phyloP scores from a whole-genome alignment of 2,888 invertebrate species.

The Pandemis heparana region DNA sequence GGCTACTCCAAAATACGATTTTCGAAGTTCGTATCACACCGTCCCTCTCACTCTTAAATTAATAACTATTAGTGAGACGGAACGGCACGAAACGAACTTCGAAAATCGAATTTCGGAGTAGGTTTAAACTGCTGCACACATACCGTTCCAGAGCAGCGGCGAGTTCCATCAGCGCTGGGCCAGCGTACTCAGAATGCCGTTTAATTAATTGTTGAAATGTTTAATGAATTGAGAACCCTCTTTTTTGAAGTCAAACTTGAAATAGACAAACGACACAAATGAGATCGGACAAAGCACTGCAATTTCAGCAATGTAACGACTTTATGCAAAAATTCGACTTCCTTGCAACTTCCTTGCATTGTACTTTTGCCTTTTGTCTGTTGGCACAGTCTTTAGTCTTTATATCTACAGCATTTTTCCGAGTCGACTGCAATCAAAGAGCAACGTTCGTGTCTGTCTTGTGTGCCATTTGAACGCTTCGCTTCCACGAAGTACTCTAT shows the following conservation, averaged over 20 bases:
- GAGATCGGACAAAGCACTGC: neutral
- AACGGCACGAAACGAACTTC: too few relatives aligned
- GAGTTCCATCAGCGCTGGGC: too few relatives aligned
- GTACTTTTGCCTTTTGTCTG: neutral
- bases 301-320: neutral
- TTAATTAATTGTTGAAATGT: too few relatives aligned
- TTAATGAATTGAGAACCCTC: too few relatives aligned
- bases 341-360: neutral
- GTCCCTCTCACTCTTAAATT: too few relatives aligned
- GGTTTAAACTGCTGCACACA: too few relatives aligned
- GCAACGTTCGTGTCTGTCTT: neutral
- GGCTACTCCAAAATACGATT: too few relatives aligned
- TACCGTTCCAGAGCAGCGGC: too few relatives aligned
- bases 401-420: neutral
- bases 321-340: neutral
- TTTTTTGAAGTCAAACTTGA: neutral
- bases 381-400: neutral
- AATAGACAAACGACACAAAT: neutral
- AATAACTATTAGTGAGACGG: too few relatives aligned
- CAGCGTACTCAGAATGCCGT: too few relatives aligned
- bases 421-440: conserved; percentile 1
- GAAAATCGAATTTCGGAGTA: too few relatives aligned
- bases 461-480: conserved; percentile 1
- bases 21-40: too few relatives aligned
- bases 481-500: neutral